A percentile compares a stretch with the other conserved stretches of the same genome.
phyloP scores from a whole-genome alignment of 92 coral and sea anemone species.

The Siderastrea radians region DNA sequence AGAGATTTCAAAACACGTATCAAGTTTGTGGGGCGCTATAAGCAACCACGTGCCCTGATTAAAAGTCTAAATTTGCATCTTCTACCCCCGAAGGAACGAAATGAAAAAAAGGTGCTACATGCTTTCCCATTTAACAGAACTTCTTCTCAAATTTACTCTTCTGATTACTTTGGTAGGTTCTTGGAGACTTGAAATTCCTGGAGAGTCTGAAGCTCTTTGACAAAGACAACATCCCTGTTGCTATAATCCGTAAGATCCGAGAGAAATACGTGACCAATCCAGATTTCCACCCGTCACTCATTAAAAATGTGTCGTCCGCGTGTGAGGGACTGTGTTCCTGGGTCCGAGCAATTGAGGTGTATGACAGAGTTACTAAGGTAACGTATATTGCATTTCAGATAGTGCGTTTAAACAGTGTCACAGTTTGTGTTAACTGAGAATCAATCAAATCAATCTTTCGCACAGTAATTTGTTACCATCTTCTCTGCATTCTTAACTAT shows the following conservation, averaged over 20 bases:
- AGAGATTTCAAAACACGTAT: no score
- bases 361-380: conserved; percentile 99
- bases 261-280: conserved; percentile 96
- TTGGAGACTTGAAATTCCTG: conserved; percentile 96
- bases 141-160: background rate
- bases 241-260: conserved; percentile 90
- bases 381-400: background rate
- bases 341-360: conserved; percentile 99
- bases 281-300: conserved; percentile 94
- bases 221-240: conserved; percentile 87
- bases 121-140: background rate
- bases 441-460: no score
- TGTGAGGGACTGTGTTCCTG: conserved; percentile 99
- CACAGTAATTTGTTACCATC: no score
- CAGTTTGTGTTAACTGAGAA: no score
- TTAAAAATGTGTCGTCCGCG: conserved; percentile 95
- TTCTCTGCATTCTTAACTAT: no score
- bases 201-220: conserved; percentile 92
- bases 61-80: no score
- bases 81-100: no score
- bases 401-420: background rate
- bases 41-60: no score
- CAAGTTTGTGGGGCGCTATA: no score
- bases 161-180: conserved; percentile 62
- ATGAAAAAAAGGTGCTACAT: no score